phyloP scores from a whole-genome alignment of 2,888 invertebrate species.

The Coleophora deauratella region DNA sequence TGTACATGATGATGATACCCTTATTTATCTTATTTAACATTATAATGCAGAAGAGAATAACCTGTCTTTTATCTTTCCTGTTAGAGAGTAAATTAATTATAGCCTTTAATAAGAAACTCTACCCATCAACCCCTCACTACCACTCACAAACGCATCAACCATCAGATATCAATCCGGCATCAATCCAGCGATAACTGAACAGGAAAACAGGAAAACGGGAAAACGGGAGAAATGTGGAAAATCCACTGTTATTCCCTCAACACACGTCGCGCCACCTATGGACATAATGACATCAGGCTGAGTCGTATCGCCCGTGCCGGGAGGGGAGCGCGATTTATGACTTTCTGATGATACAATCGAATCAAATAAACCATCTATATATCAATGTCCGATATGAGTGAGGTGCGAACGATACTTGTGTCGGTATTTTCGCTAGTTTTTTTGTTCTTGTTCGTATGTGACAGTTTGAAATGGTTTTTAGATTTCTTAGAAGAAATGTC shows the following conservation, averaged over 20 bases:
- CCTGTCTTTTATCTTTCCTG: no score
- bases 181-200: slow-evolving; percentile 4
- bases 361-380: slow-evolving; percentile 69
- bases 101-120: no score
- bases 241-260: slow-evolving; percentile 30
- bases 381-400: slow-evolving; percentile 61
- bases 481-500: no score
- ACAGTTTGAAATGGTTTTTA: no score
- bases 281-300: slow-evolving; percentile 55
- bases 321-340: slow-evolving; percentile 58
- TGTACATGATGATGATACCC: no score
- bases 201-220: slow-evolving; percentile 23
- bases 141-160: no score
- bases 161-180: slow-evolving; percentile 3
- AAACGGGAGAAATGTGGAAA: slow-evolving; percentile 19
- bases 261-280: slow-evolving; percentile 53
- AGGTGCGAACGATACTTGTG: slow-evolving; percentile 43
- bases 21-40: no score
- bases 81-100: no score
- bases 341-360: slow-evolving; percentile 72
- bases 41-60: no score
- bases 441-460: no score
- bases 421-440: slow-evolving; percentile 21
- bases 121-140: no score
- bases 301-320: slow-evolving; percentile 21